A percentile compares a stretch with the other conserved stretches of the same genome.
phyloP scores from a whole-genome alignment of 2,113 vertebrate species.

The Otus sunia region DNA sequence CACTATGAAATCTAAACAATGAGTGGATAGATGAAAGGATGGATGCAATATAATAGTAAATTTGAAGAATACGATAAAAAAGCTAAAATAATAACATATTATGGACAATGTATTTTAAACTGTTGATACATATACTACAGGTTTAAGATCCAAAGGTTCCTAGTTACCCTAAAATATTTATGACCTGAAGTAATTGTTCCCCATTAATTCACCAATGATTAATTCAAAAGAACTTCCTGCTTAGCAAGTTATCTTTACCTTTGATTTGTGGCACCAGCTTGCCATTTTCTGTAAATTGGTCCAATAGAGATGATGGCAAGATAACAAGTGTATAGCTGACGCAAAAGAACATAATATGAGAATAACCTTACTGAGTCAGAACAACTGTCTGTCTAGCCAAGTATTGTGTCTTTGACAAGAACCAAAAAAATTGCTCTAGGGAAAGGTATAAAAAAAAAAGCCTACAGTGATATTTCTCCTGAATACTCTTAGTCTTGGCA shows the following conservation, averaged over 20 bases:
- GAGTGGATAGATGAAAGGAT: not conserved
- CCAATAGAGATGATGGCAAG: not conserved
- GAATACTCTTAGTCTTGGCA: not conserved
- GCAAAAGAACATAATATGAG: not conserved
- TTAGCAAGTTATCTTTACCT: not conserved
- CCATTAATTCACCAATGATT: slow-evolving; percentile 20
- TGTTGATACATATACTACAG: not conserved
- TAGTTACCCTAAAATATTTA: not conserved
- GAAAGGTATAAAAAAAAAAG: not conserved
- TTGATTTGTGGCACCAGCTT: not conserved
- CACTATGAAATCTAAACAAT: not conserved
- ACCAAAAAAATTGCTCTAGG: not conserved
- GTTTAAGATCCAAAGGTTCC: not conserved
- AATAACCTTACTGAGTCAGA: not conserved
- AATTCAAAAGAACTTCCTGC: slow-evolving; percentile 27
- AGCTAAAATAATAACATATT: not conserved
- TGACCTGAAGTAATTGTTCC: not conserved
- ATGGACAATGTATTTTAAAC: not conserved
- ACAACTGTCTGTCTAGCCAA: not conserved
- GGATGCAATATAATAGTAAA: not conserved
- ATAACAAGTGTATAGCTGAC: not conserved
- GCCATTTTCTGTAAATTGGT: not conserved
- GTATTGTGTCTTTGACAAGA: not conserved
- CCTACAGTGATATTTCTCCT: not conserved
- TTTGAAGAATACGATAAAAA: not conserved